Conservation (phyloP, 2,113 vertebrate genomes). For the Fregetta grallaria region DNA sequence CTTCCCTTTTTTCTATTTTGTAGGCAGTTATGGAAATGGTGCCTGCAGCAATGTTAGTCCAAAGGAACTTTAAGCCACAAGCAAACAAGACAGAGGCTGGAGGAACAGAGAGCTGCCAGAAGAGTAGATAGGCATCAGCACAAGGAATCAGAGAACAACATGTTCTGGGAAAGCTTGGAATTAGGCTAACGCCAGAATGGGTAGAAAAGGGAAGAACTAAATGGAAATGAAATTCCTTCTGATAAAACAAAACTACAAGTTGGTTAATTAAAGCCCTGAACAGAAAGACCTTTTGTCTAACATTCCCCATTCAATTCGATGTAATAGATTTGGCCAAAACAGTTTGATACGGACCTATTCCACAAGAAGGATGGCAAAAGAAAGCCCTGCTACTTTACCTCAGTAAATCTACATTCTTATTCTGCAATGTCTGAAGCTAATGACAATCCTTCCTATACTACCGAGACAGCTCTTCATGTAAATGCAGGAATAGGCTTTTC, state of each 20-base stretch:
- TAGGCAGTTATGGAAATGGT: background rate
- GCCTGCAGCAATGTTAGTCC: background rate
- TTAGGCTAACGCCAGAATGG: background rate
- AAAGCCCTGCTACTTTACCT: background rate
- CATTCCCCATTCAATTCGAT: background rate
- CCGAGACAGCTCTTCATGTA: background rate
- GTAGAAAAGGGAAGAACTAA: constrained; percentile 1
- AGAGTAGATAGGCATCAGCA: background rate
- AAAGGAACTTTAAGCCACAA: background rate
- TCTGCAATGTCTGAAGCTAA: background rate
- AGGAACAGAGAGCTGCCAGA: background rate
- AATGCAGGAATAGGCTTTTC: background rate
- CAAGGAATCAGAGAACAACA: background rate
- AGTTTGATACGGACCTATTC: background rate
- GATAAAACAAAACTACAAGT: background rate
- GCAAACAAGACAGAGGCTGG: background rate
- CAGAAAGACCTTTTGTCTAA: background rate
- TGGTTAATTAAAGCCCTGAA: constrained; percentile 9
- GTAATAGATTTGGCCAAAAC: background rate
- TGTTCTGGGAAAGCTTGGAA: background rate
- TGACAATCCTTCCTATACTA: background rate
- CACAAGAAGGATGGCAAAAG: background rate
- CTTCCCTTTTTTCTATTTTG: background rate
- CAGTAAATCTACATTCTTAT: background rate
- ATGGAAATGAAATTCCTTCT: background rate